Evolutionary conservation across 1,140 invertebrate species (phyloP).

Genomic region (Nasonia giraulti): DNA sequence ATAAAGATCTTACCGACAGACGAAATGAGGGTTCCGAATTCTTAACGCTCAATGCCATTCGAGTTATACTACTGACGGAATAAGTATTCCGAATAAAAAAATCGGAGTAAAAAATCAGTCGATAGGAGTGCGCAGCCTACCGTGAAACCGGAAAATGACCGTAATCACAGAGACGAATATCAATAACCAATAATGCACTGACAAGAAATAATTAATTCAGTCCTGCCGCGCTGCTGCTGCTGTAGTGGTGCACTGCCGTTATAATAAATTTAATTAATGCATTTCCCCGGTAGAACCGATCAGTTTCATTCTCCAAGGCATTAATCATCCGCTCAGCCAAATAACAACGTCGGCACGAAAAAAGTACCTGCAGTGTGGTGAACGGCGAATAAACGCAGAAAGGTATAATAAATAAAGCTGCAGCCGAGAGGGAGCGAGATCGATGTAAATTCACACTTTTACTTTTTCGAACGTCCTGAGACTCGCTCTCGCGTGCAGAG

Average conservation of each 20-base stretch:
- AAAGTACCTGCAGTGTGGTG: not conserved
- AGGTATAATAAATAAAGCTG: not conserved
- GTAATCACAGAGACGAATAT: not conserved
- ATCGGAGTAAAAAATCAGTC: not conserved
- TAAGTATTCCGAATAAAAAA: too few relatives aligned
- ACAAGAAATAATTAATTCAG: not conserved
- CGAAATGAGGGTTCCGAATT: not conserved
- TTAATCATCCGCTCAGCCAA: not conserved
- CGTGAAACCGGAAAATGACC: not conserved
- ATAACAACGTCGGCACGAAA: not conserved
- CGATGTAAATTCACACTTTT: not conserved
- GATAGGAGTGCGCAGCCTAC: not conserved
- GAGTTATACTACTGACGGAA: not conserved
- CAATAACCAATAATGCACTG: not conserved
- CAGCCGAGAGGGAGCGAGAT: not conserved
- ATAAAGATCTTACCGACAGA: not conserved
- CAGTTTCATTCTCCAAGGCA: not conserved
- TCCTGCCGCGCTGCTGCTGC: not conserved
- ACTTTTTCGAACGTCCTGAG: not conserved
- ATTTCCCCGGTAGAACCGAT: not conserved
- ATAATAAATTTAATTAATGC: slow-evolving; percentile 22
- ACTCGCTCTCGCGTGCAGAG: not conserved
- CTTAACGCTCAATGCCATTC: not conserved
- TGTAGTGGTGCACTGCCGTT: not conserved
- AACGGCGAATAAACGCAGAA: not conserved